Evolutionary conservation across 2,888 invertebrate genomes (phyloP).

Genomic region (Polyploca ridens): DNA sequence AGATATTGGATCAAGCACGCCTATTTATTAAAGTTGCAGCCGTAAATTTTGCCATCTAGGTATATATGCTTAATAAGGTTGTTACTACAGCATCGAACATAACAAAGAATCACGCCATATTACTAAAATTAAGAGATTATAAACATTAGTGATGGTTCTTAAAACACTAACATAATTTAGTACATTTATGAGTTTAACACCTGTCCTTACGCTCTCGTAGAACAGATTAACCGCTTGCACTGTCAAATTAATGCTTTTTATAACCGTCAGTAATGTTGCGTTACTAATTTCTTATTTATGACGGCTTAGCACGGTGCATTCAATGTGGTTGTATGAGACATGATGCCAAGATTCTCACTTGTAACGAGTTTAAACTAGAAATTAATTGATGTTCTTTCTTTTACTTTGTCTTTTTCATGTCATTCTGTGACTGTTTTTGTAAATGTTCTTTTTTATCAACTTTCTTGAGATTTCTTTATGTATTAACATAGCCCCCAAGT

Average conservation of each 20-base stretch:
- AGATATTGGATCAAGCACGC: slow-evolving; percentile 33
- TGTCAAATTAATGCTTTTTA: slow-evolving; percentile 32
- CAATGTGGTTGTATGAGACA: slow-evolving; percentile 6
- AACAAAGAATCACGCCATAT: background rate
- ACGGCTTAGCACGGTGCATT: slow-evolving; percentile 12
- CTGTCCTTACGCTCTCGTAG: slow-evolving; percentile 9
- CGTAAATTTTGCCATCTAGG: background rate
- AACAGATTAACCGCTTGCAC: background rate
- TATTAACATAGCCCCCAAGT: background rate
- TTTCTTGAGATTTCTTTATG: background rate
- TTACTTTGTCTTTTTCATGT: background rate
- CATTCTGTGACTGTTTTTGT: background rate
- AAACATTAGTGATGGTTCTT: background rate
- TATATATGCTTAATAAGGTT: background rate
- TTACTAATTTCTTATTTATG: slow-evolving; percentile 33
- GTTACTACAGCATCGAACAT: background rate
- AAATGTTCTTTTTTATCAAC: background rate
- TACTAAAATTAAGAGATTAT: background rate
- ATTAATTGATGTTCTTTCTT: background rate
- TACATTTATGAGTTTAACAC: slow-evolving; percentile 1
- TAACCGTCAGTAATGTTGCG: slow-evolving; percentile 28
- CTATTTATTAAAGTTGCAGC: slow-evolving; percentile 28
- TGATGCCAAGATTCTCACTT: slow-evolving; percentile 13
- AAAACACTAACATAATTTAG: slow-evolving; percentile 17
- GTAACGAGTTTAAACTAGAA: background rate